Evolutionary conservation across 2,888 invertebrate species (phyloP).

Genomic region (Fragum fragum): DNA sequence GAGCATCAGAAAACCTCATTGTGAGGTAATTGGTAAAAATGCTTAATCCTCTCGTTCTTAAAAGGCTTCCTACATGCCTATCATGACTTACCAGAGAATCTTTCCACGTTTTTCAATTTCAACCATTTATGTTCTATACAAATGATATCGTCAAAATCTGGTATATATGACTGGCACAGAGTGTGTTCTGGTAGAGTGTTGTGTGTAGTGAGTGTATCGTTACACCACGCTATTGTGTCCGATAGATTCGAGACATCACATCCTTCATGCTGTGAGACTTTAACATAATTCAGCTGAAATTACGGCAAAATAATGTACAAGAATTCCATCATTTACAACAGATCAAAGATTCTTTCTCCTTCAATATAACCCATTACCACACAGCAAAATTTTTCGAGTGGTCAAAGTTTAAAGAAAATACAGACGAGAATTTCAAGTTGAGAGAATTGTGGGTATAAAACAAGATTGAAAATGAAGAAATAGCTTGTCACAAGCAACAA

Average conservation of each 20-base stretch:
- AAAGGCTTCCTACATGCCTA: neutral
- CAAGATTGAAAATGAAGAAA: too few relatives aligned
- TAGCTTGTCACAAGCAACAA: too few relatives aligned
- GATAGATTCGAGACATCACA: constrained; percentile 49
- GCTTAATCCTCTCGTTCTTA: neutral
- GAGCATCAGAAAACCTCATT: too few relatives aligned
- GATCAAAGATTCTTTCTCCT: too few relatives aligned
- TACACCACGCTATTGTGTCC: constrained; percentile 57
- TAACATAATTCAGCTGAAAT: constrained; percentile 25
- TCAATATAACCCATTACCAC: too few relatives aligned
- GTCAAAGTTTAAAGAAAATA: too few relatives aligned
- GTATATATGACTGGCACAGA: constrained; percentile 45
- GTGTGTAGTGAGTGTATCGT: constrained; percentile 35
- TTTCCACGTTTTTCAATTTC: constrained; percentile 4
- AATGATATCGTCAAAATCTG: constrained; percentile 21
- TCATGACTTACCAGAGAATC: neutral
- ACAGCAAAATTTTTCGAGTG: too few relatives aligned
- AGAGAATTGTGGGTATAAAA: too few relatives aligned
- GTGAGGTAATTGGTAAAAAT: neutral
- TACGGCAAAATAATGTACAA: neutral
- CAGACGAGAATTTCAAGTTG: too few relatives aligned
- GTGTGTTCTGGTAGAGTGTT: constrained; percentile 44
- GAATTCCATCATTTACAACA: too few relatives aligned
- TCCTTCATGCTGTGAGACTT: constrained; percentile 25
- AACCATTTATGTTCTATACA: constrained; percentile 52